Base-by-base conservation (phyloP, 1,140 invertebrate species). In the Heliconius nattereri region DNA sequence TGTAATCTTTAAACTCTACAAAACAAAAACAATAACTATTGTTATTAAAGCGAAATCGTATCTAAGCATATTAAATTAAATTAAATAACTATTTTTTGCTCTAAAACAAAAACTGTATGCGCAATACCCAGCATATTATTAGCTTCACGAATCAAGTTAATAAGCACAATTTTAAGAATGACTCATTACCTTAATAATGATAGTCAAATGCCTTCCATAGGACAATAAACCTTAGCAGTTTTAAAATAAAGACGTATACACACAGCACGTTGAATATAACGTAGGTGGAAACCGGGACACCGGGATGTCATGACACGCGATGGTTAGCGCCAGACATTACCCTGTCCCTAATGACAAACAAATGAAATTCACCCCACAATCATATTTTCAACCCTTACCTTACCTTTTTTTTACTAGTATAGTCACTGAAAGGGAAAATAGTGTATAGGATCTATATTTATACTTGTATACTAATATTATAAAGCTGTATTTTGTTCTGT, bases 121-220 rank as follows among this genome's bases (percentile, higher is more conserved):
- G 60, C 60, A 66, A 66, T 66, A 66, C 23, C 60, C 29, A 66
- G 3, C 26, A 70, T 29, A 77, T 77, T 70, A 75, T 76, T 71
- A 45, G 49, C 78, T 57, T 80, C 80, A 81, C 84, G 85, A 83
- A 73, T 85, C 83, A 83, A 82, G 83, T 82, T 71, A 83, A 83
- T 84, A 84, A 85, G 75, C 78, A 82, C 84, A 85, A 86, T 87
- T 89, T 85, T 80, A 84, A 85, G 82, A 85, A 85, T 90, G 88
- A 92, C 85, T 90, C 89, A 91, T 89, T 86, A 85, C 82, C 23
- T 80, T 76, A 81, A 88, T 89, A 91, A 88, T 87, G 83, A 84
- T 73, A 80, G 70, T 66, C 26, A 29, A 26, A 66, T 66, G 26
- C 23, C 23, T 26, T 66, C 60, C 60, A 66, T 13, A 26, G 60